A percentile compares a stretch with the other conserved stretches of the same genome.
These are phyloP conservation scores for Chlorops oryzae DNA, from an alignment of 1,140 invertebrate species.

Conservation along the genomic window DNA sequence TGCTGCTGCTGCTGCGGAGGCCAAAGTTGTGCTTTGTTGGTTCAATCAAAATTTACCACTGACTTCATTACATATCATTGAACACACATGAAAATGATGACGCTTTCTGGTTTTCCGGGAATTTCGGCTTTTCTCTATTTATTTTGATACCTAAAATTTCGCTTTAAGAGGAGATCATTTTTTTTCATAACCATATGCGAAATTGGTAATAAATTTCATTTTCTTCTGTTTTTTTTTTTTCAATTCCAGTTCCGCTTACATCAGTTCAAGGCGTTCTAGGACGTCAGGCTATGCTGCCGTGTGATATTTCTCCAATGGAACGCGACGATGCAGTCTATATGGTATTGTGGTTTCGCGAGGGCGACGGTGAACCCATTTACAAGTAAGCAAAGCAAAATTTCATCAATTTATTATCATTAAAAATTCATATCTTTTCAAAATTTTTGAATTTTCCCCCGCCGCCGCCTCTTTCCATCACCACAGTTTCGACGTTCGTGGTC, in stretches of 20 bases:
- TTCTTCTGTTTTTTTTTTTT: constrained; percentile 26
- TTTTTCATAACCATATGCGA: too few species aligned
- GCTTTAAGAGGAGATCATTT: too few species aligned
- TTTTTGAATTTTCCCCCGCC: not conserved
- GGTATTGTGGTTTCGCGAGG: constrained; percentile 83
- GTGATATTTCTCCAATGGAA: constrained; percentile 71
- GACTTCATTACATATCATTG: too few species aligned
- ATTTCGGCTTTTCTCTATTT: too few species aligned
- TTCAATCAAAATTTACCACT: too few species aligned
- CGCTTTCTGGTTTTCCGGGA: too few species aligned
- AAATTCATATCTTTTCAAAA: not conserved
- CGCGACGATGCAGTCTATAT: constrained; percentile 74
- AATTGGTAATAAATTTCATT: too few species aligned
- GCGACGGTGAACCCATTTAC: constrained; percentile 75
- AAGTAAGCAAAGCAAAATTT: constrained; percentile 59
- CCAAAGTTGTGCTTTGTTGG: too few species aligned
- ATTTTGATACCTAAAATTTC: too few species aligned
- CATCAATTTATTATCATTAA: too few species aligned
- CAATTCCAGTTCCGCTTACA: constrained; percentile 67
- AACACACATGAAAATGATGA: too few species aligned
- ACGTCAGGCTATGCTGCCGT: constrained; percentile 70
- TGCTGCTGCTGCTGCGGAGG: too few species aligned
- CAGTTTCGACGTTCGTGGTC: constrained; percentile 77
- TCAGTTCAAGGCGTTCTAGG: constrained; percentile 73
- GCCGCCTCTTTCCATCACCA: constrained; percentile 39